These are phyloP conservation scores for Lerista edwardsae DNA, from an alignment of 2,797 vertebrate genomes.

Conservation along the genomic window DNA sequence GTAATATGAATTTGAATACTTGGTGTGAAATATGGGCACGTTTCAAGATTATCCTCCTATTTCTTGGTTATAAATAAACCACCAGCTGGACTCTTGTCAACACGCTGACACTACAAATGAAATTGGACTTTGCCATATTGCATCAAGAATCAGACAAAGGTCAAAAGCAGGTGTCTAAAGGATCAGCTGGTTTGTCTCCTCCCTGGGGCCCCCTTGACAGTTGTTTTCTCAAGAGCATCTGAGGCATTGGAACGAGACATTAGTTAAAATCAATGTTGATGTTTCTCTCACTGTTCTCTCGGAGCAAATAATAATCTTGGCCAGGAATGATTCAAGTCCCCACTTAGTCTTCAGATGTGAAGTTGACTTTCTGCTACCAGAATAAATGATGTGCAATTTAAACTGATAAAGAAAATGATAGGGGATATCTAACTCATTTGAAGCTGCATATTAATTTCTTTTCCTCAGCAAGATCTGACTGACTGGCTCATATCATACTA, in stretches of 20 bases:
- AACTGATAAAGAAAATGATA: constrained; percentile 2
- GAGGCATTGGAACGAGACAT: constrained; percentile 9
- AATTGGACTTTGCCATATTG: not conserved
- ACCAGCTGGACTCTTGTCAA: not conserved
- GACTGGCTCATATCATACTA: not conserved
- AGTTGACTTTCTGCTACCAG: constrained; percentile 1
- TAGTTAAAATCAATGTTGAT: constrained; percentile 28
- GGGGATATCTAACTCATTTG: constrained; percentile 15
- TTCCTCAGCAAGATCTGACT: constrained; percentile 5
- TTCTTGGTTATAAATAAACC: not conserved
- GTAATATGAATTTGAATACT: not conserved
- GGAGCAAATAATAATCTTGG: not conserved
- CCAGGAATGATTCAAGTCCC: not conserved
- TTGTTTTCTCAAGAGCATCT: constrained; percentile 12
- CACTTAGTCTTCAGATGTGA: constrained; percentile 2
- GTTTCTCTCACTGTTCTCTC: not conserved
- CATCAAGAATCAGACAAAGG: not conserved
- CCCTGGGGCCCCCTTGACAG: not conserved
- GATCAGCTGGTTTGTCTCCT: not conserved
- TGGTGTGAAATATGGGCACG: not conserved
- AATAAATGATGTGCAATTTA: not conserved
- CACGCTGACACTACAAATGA: constrained; percentile 7
- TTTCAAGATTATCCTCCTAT: not conserved
- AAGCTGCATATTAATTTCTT: not conserved
- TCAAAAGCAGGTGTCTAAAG: not conserved